A percentile compares a stretch with the other conserved stretches of the same genome.
Evolutionary conservation across 1,140 invertebrate species (phyloP).

Genomic region (Dolichoris vasculosae): DNA sequence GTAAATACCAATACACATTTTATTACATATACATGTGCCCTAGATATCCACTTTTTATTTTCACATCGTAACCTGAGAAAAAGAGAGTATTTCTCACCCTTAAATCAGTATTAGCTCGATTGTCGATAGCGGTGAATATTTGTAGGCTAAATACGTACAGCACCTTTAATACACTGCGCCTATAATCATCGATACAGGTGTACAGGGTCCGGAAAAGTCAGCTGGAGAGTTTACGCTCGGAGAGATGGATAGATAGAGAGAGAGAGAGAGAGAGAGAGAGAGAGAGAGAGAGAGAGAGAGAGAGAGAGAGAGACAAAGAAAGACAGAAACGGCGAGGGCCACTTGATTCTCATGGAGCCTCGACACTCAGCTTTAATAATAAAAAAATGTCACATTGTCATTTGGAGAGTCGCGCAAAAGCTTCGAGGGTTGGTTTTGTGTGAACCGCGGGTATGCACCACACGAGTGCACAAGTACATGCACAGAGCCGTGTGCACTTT

Average conservation of each 20-base stretch:
- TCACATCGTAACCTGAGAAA: neutral
- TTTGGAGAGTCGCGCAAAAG: slow-evolving; percentile 58
- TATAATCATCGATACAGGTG: too few species aligned
- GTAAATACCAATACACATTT: too few species aligned
- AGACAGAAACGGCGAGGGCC: slow-evolving; percentile 33
- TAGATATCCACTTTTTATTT: too few species aligned
- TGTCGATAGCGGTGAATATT: neutral
- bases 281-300: neutral
- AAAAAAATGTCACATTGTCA: slow-evolving; percentile 70
- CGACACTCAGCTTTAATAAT: slow-evolving; percentile 67
- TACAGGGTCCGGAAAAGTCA: neutral
- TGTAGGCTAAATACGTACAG: neutral
- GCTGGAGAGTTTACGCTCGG: too few species aligned
- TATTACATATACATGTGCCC: too few species aligned
- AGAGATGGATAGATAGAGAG: neutral
- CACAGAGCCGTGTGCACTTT: neutral
- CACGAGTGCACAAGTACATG: slow-evolving; percentile 1
- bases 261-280: neutral
- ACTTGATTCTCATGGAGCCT: slow-evolving; percentile 60
- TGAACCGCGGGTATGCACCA: slow-evolving; percentile 33
- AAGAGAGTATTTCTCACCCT: neutral
- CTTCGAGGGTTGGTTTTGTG: slow-evolving; percentile 62
- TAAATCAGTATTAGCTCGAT: neutral
- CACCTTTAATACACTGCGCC: neutral
- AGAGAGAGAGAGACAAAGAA: slow-evolving; percentile 49